Conservation (phyloP, 2,113 vertebrate species). For the Peromyscus polionotus region DNA sequence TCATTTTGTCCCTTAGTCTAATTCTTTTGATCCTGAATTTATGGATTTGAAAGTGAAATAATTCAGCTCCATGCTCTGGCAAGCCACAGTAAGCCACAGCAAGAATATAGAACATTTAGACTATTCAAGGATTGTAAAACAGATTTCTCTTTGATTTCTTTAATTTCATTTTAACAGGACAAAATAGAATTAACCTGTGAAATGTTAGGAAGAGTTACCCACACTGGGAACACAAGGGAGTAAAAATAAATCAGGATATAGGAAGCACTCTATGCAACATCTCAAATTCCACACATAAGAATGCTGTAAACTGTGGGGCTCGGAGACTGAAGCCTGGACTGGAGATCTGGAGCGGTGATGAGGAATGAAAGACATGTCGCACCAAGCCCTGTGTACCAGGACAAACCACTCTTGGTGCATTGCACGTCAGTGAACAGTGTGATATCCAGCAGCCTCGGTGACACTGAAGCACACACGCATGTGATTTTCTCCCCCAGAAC, state of each 20-base stretch:
- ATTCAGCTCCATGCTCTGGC: not conserved
- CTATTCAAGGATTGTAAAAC: not conserved
- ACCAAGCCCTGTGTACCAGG: not conserved
- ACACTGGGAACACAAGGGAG: not conserved
- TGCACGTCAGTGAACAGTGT: not conserved
- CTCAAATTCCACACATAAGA: not conserved
- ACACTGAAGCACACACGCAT: not conserved
- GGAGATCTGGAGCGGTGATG: not conserved
- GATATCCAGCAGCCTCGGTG: not conserved
- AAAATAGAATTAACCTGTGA: not conserved
- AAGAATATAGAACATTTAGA: not conserved
- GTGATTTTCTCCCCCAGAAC: not conserved
- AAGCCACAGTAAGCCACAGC: not conserved
- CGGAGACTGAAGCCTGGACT: not conserved
- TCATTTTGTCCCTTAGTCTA: not conserved
- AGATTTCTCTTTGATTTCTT: not conserved
- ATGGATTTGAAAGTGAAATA: not conserved
- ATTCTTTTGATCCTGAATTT: not conserved
- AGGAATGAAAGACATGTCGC: not conserved
- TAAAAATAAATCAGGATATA: not conserved
- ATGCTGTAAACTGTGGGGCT: not conserved
- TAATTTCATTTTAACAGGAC: not conserved
- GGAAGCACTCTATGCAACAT: not conserved
- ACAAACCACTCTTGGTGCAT: not conserved
- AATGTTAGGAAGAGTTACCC: not conserved